Evolutionary conservation across 2,113 vertebrate genomes (phyloP).

Genomic region (Mesitornis unicolor): DNA sequence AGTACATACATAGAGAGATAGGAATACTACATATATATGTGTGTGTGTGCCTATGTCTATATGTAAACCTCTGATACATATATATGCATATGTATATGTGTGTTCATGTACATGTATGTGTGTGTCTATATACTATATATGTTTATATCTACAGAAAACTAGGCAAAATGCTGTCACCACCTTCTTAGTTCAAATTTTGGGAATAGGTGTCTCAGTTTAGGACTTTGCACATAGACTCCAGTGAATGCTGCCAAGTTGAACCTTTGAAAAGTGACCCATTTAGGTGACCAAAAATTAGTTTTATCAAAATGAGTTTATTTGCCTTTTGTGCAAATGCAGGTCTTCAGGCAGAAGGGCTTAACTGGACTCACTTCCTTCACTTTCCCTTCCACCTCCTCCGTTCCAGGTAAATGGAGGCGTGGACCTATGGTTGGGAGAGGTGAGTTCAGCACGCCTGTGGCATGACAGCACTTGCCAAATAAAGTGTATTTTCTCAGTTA

Average conservation of each 20-base stretch:
- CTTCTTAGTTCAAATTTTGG: background rate
- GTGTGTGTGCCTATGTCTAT: rapidly evolving
- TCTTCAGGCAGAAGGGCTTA: background rate
- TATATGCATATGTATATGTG: background rate
- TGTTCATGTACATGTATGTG: background rate
- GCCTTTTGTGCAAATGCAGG: background rate
- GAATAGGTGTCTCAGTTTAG: background rate
- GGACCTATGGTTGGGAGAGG: background rate
- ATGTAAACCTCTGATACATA: background rate
- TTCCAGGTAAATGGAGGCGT: background rate
- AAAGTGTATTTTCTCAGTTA: background rate
- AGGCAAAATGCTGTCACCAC: rapidly evolving
- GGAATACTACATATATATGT: rapidly evolving
- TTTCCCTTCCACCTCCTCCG: background rate
- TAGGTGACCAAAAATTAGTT: background rate
- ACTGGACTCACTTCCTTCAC: background rate
- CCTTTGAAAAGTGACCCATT: background rate
- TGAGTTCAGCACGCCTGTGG: background rate
- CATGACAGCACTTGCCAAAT: background rate
- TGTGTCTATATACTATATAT: background rate
- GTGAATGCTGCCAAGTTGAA: background rate
- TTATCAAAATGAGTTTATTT: background rate
- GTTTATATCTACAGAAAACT: background rate
- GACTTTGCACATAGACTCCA: background rate
- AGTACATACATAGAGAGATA: rapidly evolving